Conservation (phyloP, 2,888 invertebrate genomes). For the Dynastes tityus region DNA sequence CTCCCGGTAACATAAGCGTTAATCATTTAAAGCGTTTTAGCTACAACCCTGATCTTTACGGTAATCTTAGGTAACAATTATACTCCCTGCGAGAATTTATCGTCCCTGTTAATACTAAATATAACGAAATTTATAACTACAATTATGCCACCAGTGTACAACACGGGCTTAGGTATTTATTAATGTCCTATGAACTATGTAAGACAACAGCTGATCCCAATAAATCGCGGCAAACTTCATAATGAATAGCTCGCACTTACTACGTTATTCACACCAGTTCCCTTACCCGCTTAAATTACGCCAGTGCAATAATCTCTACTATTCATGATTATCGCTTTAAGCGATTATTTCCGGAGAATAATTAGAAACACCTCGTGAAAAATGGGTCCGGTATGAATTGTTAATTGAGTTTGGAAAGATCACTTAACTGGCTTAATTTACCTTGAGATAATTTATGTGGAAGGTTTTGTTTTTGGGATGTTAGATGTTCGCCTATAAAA, state of each 20-base stretch:
- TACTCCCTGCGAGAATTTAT: conserved; percentile 22
- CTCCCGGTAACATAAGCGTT: conserved; percentile 13
- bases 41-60: conserved; percentile 25
- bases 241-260: conserved; percentile 27
- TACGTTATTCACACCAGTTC: conserved; percentile 23
- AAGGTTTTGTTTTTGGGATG: too few relatives aligned
- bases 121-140: conserved; percentile 35
- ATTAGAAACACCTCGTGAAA: neutral
- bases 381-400: neutral
- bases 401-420: too few relatives aligned
- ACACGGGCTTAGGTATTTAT: conserved; percentile 38
- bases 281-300: neutral
- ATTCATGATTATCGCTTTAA: conserved; percentile 8
- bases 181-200: conserved; percentile 40
- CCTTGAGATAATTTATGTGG: too few relatives aligned
- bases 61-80: conserved; percentile 31
- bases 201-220: conserved; percentile 46
- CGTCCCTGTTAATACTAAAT: conserved; percentile 39
- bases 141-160: conserved; percentile 35
- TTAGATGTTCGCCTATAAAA: neutral
- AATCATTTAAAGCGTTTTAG: conserved; percentile 23
- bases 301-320: conserved; percentile 4
- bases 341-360: neutral
- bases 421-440: too few relatives aligned
- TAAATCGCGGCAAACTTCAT: conserved; percentile 33